Evolutionary conservation across 2,797 vertebrate genomes (phyloP), one percentile per base, ranked within the genome.

Genomic region (Macrochelys suwanniensis): DNA sequence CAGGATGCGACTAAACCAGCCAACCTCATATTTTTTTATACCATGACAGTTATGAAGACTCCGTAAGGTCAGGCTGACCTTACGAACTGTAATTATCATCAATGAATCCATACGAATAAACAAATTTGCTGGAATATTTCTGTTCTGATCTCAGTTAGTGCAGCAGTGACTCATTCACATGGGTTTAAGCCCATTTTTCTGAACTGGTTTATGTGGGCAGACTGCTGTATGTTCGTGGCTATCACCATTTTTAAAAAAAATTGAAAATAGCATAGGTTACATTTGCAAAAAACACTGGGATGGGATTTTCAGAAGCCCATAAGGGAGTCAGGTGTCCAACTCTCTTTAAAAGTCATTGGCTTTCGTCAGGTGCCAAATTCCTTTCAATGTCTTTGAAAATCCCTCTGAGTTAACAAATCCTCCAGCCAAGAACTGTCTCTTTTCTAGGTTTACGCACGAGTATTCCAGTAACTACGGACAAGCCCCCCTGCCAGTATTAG

Each of bases 381-480:
- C 71, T 26, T 47, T 25, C 10, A 4, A 28, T 49, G 26, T 28
- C 7, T 77, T 47, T 77, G 45, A 76, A 76, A 76, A 49, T 47
- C 74, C 74, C 4, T 25, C 5, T 28, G 0, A 1, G 2, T 19
- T 0, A 1, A 5, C 0, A 3, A 59, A 37, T 1, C 49, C 3
- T 28, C 26, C 84, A 47, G 5, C 25, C n/a, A 11, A 47, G 4
- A 28, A 16, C 17, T 5, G 0, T 65, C 45, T 80, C 23, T 31
- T 33, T 83, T 6, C 0, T 87, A 99, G 99, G 90, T 99, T 98
- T 90, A 87, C 98, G 3, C 98, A 98, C 0, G 98, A 99, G 78
- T 98, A 98, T 45, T 88, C 98, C 76, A 98, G 92, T 88, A 98
- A 98, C 89, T 98, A 98, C 3, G 96, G 98, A 59, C 98, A 98